Evolutionary conservation across 2,888 invertebrate genomes (phyloP), one percentile per base, ranked within the genome.

Genomic region (Aromia moschata): DNA sequence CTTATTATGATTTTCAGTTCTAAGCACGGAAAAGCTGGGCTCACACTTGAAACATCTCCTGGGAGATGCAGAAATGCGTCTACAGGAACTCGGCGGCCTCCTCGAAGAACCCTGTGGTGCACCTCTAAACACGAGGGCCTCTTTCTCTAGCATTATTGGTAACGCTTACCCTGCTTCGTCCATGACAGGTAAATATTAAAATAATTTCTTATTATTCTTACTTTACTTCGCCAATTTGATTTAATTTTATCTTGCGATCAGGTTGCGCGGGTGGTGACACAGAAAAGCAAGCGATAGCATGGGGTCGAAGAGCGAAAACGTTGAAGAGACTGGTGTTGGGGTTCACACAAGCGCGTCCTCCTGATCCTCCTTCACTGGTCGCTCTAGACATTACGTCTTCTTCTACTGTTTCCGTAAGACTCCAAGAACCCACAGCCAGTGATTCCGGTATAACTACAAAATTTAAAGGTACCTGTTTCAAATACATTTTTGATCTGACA

Each of bases 391-490:
- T 90, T 5, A 89, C 90, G 18, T 90, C 91, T 40, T 87, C 89
- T 14, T 88, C 88, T 59, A 86, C 89, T 0, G 87, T 94, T 47
- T 78, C 83, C 1, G 82, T 82, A 14, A 84, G 87, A 63, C 87
- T 91, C 72, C 85, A 89, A 58, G 89, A 90, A 74, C 90, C 90
- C 15, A 87, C 89, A 40, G 82, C 83, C 60, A 82, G 82, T 65
- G 93, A 93, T 73, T 89, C 91, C 12, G 88, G 92, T 10, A 89
- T 95, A 58, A 89, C 92, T 71, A 96, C 96, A 31, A 95, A 95
- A 82, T 96, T 92, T 80, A 94, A 90, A 89, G 91, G 94, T 94
- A 80, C 78, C n/a, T n/a, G n/a, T n/a, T n/a, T n/a, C n/a, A n/a
- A n/a, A n/a, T n/a, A n/a, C n/a, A n/a, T n/a, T n/a, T n/a, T n/a